Evolutionary conservation across 1,140 invertebrate species (phyloP), one percentile per base, ranked within the genome.

Genomic region (Solenopsis fugax): DNA sequence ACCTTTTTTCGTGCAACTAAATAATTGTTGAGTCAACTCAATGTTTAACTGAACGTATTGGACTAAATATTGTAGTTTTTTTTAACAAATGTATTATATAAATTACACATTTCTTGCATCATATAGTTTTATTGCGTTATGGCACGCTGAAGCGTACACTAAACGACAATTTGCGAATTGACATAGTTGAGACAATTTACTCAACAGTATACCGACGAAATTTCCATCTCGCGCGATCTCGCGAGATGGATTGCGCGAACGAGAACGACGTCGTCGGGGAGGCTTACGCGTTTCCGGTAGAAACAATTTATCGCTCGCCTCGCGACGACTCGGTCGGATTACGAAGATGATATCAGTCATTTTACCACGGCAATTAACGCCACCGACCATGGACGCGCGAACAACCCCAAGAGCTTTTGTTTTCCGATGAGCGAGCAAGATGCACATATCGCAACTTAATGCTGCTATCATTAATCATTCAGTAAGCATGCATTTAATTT

Each of bases 321-420:
- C 78, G 60, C 71, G 69, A 12, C 71, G 58, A 54, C 58, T 90
- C 64, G 58, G 58, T 78, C 73, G 86, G 76, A 85, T 90, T 86
- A 86, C 81, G 16, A 48, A 89, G 92, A 92, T 90, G 86, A 88
- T 91, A 91, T 92, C 92, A 87, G 87, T 82, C 69, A 92, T 92
- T 93, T 93, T 93, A 89, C 91, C 91, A 92, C 90, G 91, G 85
- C 82, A 92, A 92, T 92, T 92, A 92, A 90, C 87, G 65, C 77
- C 54, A 82, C 71, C 73, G 45, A 72, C 41, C 52, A 73, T 81
- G 58, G 80, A 85, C 65, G 50, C 69, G 80, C 77, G 58, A 62
- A 45, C 52, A 89, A 87, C 56, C 82, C n/a, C 37, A 56, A 60
- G 73, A 56, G 71, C 89, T 87, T 80, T 81, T 88, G 16, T 67